Percentiles rank a stretch among this genome's conserved stretches.
These are phyloP conservation scores for Trichonephila inaurata DNA, from an alignment of 1,140 invertebrate genomes.

Conservation along the genomic window DNA sequence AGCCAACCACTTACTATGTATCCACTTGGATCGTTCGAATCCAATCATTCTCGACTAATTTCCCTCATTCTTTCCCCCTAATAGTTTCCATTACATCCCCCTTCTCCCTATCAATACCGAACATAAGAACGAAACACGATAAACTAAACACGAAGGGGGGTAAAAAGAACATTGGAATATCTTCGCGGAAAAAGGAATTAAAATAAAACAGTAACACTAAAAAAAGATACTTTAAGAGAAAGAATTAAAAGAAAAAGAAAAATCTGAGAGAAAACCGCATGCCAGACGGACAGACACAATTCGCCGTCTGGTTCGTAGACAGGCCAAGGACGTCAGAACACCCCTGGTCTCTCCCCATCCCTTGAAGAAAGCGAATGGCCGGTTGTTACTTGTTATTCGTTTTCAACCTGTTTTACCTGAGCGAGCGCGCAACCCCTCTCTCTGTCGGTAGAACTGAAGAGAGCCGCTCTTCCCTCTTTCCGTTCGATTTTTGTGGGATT, in stretches of 20 bases:
- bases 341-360: background rate
- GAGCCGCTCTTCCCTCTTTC: too few species aligned
- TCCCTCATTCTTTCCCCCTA: too few species aligned
- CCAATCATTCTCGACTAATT: too few species aligned
- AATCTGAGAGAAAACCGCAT: background rate
- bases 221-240: conserved; percentile 3
- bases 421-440: background rate
- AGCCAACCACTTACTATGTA: too few species aligned
- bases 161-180: background rate
- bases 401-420: conserved; percentile 70
- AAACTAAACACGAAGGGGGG: background rate
- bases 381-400: conserved; percentile 58
- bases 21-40: too few species aligned
- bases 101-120: too few species aligned
- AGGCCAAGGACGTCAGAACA: conserved; percentile 64
- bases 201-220: conserved; percentile 28
- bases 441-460: too few species aligned
- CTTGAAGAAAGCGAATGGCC: background rate
- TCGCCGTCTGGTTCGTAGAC: conserved; percentile 50
- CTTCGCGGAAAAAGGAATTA: background rate
- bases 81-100: too few species aligned
- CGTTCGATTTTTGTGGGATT: too few species aligned
- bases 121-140: too few species aligned
- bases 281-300: conserved; percentile 55
- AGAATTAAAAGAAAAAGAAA: conserved; percentile 17